Evolutionary conservation across 2,113 vertebrate genomes (phyloP), one percentile per base, ranked within the genome.

Genomic region (Stegastes partitus): DNA sequence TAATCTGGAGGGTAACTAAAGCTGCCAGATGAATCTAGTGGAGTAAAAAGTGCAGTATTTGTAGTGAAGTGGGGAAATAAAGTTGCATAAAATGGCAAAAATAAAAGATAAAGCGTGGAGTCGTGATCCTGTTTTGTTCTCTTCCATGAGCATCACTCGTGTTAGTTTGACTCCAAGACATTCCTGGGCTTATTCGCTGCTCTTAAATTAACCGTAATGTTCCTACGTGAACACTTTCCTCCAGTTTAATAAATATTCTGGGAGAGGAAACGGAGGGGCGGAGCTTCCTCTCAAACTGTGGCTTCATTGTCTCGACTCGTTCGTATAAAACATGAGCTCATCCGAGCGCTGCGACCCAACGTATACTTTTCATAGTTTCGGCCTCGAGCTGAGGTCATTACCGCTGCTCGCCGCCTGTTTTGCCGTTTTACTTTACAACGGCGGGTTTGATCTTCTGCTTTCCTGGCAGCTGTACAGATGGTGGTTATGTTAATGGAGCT

Each of bases 381-480:
- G 5, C 51, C 57, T 72, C 23, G 44, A 47, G 68, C 55, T 72
- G 69, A 80, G 67, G 74, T 65, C 65, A 4, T 80, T 85, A 71
- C 3, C 58, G 44, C 76, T 26, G 71, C 66, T 69, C 22, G 62
- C 70, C 22, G 74, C 53, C 61, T 58, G 51, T 64, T 64, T 69
- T 51, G 70, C 65, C 70, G 22, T 83, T 77, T 74, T 61, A 42
- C 31, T 80, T 84, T 71, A 85, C 51, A 14, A 45, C 11, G 25
- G 63, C 0, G 21, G 59, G 73, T 91, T 84, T 85, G 66, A 84
- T 84, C 72, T 82, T 59, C 59, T 70, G 18, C 67, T 91, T 90
- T 93, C 87, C 87, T 93, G 88, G 87, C 89, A 87, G 74, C 69
- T 18, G 83, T 34, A 59, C 84, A 87, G 54, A 72, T 71, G 77